These are phyloP conservation scores for Drusus annulatus DNA, from an alignment of 1,140 invertebrate genomes.

Conservation along the genomic window DNA sequence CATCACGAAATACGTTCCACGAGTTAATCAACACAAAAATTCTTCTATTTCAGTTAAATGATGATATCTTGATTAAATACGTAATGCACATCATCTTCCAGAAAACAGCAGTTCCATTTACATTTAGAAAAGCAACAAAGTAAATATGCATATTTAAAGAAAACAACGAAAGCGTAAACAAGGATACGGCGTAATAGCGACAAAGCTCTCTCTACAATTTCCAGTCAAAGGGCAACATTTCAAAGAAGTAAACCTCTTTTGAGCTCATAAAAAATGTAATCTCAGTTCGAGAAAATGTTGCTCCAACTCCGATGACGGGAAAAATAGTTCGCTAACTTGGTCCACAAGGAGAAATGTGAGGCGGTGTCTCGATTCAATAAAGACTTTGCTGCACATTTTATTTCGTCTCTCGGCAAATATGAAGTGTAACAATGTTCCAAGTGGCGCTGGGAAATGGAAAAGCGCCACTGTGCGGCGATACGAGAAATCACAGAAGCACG, in stretches of 20 bases:
- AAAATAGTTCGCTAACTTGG: slow-evolving; percentile 21
- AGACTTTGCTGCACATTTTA: neutral
- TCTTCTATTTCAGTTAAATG: no score
- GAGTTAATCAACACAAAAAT: no score
- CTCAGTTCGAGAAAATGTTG: slow-evolving; percentile 23
- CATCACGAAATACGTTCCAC: no score
- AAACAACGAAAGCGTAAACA: no score
- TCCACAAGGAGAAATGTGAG: neutral
- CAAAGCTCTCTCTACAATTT: neutral
- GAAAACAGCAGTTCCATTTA: no score
- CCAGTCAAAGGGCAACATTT: neutral
- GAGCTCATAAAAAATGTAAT: slow-evolving; percentile 21
- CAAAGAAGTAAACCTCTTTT: slow-evolving; percentile 22
- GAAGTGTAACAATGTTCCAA: neutral
- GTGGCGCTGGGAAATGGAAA: neutral
- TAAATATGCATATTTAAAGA: no score
- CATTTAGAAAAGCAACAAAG: no score
- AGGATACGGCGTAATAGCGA: no score
- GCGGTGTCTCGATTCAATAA: slow-evolving; percentile 5
- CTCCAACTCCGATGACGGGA: slow-evolving; percentile 19
- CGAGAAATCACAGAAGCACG: neutral
- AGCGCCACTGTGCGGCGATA: neutral
- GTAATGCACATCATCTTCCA: no score
- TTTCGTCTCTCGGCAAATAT: neutral
- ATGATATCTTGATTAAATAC: no score